These are phyloP conservation scores for Empidonax traillii DNA, from an alignment of 2,113 vertebrate genomes.

Conservation along the genomic window DNA sequence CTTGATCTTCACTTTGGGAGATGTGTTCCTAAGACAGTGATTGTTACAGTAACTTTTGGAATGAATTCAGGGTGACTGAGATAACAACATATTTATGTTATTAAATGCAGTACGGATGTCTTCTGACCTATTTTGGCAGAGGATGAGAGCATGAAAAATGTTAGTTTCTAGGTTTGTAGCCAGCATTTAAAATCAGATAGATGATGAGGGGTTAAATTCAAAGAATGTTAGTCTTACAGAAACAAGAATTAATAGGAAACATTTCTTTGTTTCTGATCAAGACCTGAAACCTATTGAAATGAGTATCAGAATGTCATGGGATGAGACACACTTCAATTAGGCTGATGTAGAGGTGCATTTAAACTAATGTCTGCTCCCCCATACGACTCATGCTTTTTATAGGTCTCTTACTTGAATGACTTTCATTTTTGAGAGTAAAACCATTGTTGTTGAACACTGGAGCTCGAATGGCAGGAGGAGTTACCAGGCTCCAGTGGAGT, in stretches of 20 bases:
- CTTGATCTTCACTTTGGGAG: not conserved
- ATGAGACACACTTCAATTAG: not conserved
- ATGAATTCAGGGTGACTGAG: not conserved
- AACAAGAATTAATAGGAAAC: not conserved
- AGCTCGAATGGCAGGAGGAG: not conserved
- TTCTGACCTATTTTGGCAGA: not conserved
- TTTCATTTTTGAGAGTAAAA: not conserved
- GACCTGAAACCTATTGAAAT: not conserved
- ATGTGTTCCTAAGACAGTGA: not conserved
- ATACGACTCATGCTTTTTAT: fast-evolving
- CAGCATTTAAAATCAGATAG: not conserved
- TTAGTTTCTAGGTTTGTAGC: not conserved
- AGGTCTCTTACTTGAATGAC: not conserved
- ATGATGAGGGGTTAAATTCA: not conserved
- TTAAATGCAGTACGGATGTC: not conserved
- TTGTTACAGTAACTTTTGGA: not conserved
- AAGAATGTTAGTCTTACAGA: not conserved
- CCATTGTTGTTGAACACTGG: not conserved
- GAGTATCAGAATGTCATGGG: not conserved
- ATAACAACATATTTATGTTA: not conserved
- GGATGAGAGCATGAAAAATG: not conserved
- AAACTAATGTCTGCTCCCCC: not conserved
- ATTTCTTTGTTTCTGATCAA: not conserved
- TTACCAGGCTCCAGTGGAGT: not conserved
- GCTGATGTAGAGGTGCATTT: not conserved